These are phyloP conservation scores for Acipenser transmontanus DNA, from an alignment of 2,797 vertebrate species.

Conservation along the genomic window DNA sequence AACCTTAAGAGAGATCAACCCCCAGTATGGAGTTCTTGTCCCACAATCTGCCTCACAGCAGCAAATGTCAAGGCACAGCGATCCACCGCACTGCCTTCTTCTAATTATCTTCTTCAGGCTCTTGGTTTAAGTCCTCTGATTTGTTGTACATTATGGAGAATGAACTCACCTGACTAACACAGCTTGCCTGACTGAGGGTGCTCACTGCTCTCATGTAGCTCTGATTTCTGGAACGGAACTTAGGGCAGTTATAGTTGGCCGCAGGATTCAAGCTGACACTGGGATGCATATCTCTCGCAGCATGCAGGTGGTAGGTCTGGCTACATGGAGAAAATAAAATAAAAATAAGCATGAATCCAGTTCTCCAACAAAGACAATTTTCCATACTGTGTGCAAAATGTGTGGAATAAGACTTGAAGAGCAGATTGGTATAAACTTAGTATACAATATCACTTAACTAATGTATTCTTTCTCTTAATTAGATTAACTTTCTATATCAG, in stretches of 20 bases:
- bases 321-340: constrained; percentile 56
- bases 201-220: constrained; percentile 99
- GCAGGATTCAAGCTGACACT: constrained; percentile 85
- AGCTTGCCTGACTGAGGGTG: constrained; percentile 98
- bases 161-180: constrained; percentile 89
- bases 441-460: too few species aligned
- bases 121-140: constrained; percentile 2
- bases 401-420: too few species aligned
- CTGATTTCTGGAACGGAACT: constrained; percentile 98
- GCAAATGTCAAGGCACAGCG: constrained; percentile 1
- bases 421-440: too few species aligned
- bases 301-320: constrained; percentile 95
- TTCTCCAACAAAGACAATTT: too few species aligned
- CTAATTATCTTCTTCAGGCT: constrained; percentile 1
- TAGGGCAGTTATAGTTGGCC: constrained; percentile 91
- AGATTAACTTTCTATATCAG: too few species aligned
- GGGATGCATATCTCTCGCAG: constrained; percentile 82
- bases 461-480: too few species aligned
- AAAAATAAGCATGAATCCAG: constrained; percentile 5
- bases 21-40: not conserved
- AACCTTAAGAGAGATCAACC: constrained; percentile 2
- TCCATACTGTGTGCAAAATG: too few species aligned
- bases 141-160: constrained; percentile 6
- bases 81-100: not conserved
- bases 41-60: not conserved